Conservation (phyloP, 2,113 vertebrate genomes). For the Lepus timidus region DNA sequence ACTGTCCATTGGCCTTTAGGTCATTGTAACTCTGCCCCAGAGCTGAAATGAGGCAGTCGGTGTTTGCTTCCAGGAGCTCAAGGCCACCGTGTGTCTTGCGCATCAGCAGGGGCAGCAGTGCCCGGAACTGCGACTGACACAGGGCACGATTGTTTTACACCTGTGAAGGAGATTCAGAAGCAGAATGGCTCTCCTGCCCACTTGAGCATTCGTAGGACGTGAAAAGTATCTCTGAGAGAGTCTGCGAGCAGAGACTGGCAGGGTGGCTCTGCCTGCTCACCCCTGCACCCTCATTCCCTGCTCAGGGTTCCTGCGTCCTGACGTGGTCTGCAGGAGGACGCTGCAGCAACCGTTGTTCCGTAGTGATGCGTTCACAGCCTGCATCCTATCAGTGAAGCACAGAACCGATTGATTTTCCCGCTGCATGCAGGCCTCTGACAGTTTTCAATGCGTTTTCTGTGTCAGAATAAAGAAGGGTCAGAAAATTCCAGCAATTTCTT, state of each 20-base stretch:
- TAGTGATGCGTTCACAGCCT: not conserved
- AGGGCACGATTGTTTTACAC: too few relatives aligned
- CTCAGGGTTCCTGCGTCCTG: not conserved
- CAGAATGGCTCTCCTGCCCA: not conserved
- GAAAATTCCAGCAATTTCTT: not conserved
- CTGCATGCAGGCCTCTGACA: not conserved
- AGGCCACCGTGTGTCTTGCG: not conserved
- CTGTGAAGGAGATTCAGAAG: not conserved
- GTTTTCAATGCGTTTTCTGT: slow-evolving; percentile 1
- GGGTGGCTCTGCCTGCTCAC: not conserved
- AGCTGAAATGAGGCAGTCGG: not conserved
- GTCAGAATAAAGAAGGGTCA: not conserved
- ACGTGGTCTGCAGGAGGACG: not conserved
- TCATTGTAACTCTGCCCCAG: not conserved
- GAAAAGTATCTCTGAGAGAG: not conserved
- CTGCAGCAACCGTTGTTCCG: not conserved
- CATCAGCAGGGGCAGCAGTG: not conserved
- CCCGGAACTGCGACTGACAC: not conserved
- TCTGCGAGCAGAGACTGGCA: not conserved
- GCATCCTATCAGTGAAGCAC: not conserved
- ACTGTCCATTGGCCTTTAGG: not conserved
- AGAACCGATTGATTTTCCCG: not conserved
- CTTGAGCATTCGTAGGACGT: not conserved
- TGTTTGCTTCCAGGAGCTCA: not conserved
- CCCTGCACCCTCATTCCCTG: too few relatives aligned